Base-by-base conservation (phyloP, 2,888 invertebrate species). In the Acrobeloides nanus region DNA sequence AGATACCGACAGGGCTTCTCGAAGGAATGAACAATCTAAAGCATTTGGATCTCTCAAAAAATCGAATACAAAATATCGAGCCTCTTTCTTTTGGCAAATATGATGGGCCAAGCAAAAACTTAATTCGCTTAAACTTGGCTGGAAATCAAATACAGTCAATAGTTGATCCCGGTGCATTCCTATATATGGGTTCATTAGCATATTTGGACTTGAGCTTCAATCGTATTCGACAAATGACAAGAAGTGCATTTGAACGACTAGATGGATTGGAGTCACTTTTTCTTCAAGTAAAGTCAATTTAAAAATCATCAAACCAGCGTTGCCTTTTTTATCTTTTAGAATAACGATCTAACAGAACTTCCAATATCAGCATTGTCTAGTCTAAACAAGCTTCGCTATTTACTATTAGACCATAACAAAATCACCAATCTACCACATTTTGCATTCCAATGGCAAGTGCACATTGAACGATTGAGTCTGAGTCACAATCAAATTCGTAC, bases 361-460 rank as follows among this genome's bases (percentile, higher is more conserved):
- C 89, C 89, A 1, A 83, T 85, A 57, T 82, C 82, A 66, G 81
- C 84, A 59, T 85, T 88, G 75, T 80, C 81, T 50, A 83, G 83
- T 32, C 80, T 85, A 42, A 82, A 82, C 57, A 82, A 84, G 60
- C 80, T 92, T 61, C 84, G 84, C 68, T 89, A 89, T 76, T 81
- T 92, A 57, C 87, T 86, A 76, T 78, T 92, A 59, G 89, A 89
- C 73, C 88, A 89, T 76, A 92, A 92, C 76, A 84, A 86, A 69
- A 81, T 92, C 56, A 82, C 83, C 64, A 83, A 84, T 68, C 81
- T 90, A 60, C 85, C 87, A 72, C 82, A 83, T 23, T 82, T 84
- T 70, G 84, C 87, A 17, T 87, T 89, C 74, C 80, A 81, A 49
- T 46, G 47, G 46, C 48, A 88, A 50, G 83, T 84, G 0, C 61